Base-by-base conservation (phyloP, 2,888 invertebrate genomes). In the Hirtodrosophila histrioides region DNA sequence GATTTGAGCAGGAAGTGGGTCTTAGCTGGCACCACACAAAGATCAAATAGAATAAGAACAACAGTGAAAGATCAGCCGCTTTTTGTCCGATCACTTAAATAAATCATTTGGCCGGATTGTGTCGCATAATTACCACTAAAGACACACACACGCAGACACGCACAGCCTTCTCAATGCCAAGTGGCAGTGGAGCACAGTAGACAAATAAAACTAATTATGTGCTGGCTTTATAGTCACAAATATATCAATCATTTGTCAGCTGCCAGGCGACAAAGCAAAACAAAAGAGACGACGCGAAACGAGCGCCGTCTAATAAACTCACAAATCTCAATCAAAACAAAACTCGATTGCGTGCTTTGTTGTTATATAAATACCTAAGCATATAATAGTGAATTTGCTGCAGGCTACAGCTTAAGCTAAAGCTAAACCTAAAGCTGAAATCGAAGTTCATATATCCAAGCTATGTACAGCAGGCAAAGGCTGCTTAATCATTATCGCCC, bases 241-340 rank as follows among this genome's bases (percentile, higher is more conserved):
- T 66, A 68, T 56, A 87, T 81, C 85, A 86, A 86, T 81, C 87
- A 81, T 66, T 66, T 81, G 85, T 73, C 78, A 65, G 29, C 24
- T 55, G 36, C 54, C 41, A 73, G 71, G 53, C 61, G 75, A 72
- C 75, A 72, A 69, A 75, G 46, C 41, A 58, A 74, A 68, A 54
- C 17, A 24, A 57, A 39, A 36, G 54, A 57, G 29, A 53, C 35
- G 46, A 65, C 33, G 37, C 11, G 50, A 55, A 33, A 51, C 37
- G 48, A 67, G 36, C 51, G 39, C 37, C 56, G 56, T 45, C 31
- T 31, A 45, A 55, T 12, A 41, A 51, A 49, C 27, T 27, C 24
- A 55, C 39, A 29, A 50, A 48, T 55, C 36, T 44, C 35, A 44
- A 24, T 36, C 69, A 49, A 78, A 65, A 27, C 46, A 45, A 41